phyloP scores from a whole-genome alignment of 2,888 invertebrate genomes.

The Pheosia gnoma region DNA sequence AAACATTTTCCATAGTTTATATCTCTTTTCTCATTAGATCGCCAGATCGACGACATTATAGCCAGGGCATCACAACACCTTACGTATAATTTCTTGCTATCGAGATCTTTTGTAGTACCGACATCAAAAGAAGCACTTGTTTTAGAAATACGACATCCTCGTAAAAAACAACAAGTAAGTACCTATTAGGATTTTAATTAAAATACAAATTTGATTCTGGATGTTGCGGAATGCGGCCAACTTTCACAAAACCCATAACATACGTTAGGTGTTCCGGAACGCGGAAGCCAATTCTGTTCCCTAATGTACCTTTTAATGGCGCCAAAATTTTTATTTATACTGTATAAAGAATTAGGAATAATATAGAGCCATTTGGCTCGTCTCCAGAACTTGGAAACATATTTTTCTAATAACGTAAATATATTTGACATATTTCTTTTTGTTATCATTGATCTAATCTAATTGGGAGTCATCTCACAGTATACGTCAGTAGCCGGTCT shows the following conservation, averaged over 20 bases:
- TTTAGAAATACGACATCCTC: too few relatives aligned
- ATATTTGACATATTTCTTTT: not conserved
- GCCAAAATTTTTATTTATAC: conserved; percentile 22
- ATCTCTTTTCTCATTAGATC: too few relatives aligned
- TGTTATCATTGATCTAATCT: not conserved
- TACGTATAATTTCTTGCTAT: too few relatives aligned
- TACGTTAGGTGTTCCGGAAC: conserved; percentile 16
- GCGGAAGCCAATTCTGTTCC: conserved; percentile 19
- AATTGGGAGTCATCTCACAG: too few relatives aligned
- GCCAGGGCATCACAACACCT: too few relatives aligned
- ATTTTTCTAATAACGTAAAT: not conserved
- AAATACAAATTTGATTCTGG: not conserved
- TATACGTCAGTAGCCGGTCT: too few relatives aligned
- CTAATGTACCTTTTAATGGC: conserved; percentile 18
- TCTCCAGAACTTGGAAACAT: conserved; percentile 21
- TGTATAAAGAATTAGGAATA: conserved; percentile 20
- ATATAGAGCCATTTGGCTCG: conserved; percentile 23
- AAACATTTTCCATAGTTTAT: too few relatives aligned
- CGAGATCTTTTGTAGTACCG: too few relatives aligned
- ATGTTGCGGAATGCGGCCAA: conserved; percentile 7
- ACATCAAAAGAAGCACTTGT: too few relatives aligned
- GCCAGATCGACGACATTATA: too few relatives aligned
- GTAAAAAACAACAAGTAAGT: too few relatives aligned
- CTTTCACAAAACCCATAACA: conserved; percentile 24
- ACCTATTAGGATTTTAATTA: not conserved